Evolutionary conservation across 2,888 invertebrate species (phyloP).

Genomic region (Osmoderma eremita): DNA sequence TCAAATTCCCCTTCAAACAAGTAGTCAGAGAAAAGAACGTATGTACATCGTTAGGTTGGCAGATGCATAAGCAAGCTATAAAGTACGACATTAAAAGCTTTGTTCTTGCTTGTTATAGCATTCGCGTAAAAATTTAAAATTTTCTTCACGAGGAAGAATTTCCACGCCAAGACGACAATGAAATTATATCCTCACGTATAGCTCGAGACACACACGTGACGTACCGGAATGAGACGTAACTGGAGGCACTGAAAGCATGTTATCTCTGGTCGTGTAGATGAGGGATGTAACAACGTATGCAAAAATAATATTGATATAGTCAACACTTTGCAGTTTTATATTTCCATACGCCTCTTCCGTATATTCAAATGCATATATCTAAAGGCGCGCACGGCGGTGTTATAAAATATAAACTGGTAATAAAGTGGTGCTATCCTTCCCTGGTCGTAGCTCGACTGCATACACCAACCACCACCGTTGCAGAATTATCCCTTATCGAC

Average conservation of each 20-base stretch:
- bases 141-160: slow-evolving; percentile 17
- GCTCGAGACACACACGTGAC: slow-evolving; percentile 8
- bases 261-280: slow-evolving; percentile 36
- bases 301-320: slow-evolving; percentile 59
- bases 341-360: slow-evolving; percentile 55
- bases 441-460: slow-evolving; percentile 45
- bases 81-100: neutral
- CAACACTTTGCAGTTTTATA: slow-evolving; percentile 59
- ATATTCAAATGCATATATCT: slow-evolving; percentile 42
- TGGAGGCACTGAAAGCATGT: slow-evolving; percentile 31
- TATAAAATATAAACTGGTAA: slow-evolving; percentile 60
- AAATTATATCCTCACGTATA: slow-evolving; percentile 18
- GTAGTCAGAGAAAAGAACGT: no score
- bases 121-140: slow-evolving; percentile 19
- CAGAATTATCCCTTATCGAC: slow-evolving; percentile 51
- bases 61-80: neutral
- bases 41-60: no score
- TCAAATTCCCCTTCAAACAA: no score
- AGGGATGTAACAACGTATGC: slow-evolving; percentile 53
- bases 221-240: slow-evolving; percentile 8
- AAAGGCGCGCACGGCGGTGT: slow-evolving; percentile 53
- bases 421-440: slow-evolving; percentile 51
- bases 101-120: neutral
- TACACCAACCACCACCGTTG: slow-evolving; percentile 52
- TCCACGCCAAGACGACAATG: slow-evolving; percentile 16